Conservation (phyloP, 2,888 invertebrate species). For the Tipula lateralis region DNA sequence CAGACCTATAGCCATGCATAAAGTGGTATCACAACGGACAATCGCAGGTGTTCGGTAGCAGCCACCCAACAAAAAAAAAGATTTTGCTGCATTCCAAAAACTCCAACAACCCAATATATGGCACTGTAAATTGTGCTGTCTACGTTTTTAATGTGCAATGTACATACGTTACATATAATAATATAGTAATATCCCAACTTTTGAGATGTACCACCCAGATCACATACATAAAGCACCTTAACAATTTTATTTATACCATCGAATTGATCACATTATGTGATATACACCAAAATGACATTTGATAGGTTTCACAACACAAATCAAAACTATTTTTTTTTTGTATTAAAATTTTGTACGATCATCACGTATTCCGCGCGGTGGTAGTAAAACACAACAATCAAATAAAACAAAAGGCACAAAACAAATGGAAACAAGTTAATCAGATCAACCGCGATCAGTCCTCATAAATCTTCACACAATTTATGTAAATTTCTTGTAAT, state of each 20-base stretch:
- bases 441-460: background rate
- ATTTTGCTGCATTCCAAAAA: no score
- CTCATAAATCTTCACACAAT: background rate
- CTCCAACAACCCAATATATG: no score
- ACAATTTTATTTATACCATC: background rate
- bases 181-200: no score
- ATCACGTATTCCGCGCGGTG: background rate
- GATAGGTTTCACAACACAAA: background rate
- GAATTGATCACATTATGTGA: background rate
- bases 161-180: no score
- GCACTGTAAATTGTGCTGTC: no score
- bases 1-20: no score
- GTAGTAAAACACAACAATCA: background rate
- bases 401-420: background rate
- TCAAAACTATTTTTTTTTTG: background rate
- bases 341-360: background rate
- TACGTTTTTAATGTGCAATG: no score
- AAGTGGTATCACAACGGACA: no score
- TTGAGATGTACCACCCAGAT: no score
- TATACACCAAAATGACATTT: background rate
- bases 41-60: no score
- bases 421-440: background rate
- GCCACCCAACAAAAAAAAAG: no score
- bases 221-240: no score
- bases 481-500: background rate